Conservation (phyloP, 2,797 vertebrate species). For the Poliocrania exsul region DNA sequence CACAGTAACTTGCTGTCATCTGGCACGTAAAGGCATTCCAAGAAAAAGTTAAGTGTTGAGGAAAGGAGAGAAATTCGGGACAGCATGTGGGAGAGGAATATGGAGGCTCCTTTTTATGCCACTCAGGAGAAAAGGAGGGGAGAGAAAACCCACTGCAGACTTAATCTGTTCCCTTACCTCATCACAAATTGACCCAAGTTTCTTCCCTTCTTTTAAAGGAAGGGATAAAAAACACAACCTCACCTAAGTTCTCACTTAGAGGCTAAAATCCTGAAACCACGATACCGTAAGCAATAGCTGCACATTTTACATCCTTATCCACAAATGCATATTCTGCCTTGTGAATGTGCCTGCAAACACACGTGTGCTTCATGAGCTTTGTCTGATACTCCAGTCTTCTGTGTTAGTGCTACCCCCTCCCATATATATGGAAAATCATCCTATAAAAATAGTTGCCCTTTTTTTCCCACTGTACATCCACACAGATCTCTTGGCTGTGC, state of each 20-base stretch:
- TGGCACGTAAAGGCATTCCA: slow-evolving; percentile 78
- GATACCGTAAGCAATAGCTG: background rate
- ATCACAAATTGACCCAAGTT: slow-evolving; percentile 46
- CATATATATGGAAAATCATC: background rate
- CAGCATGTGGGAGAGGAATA: slow-evolving; percentile 80
- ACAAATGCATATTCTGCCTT: background rate
- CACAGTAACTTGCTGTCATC: slow-evolving; percentile 79
- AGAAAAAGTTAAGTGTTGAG: slow-evolving; percentile 80
- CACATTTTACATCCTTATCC: background rate
- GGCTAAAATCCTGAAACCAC: background rate
- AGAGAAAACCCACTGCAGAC: slow-evolving; percentile 70
- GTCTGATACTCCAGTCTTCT: background rate
- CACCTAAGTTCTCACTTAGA: background rate
- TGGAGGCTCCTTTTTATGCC: slow-evolving; percentile 75
- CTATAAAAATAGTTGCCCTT: background rate
- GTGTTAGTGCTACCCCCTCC: background rate
- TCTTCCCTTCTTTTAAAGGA: background rate
- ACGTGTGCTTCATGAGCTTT: background rate
- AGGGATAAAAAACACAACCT: fast-evolving
- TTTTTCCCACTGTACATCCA: background rate
- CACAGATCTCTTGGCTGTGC: background rate
- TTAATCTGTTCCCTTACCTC: slow-evolving; percentile 72
- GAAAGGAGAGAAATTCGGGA: slow-evolving; percentile 82
- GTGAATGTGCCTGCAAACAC: background rate
- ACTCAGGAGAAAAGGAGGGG: slow-evolving; percentile 67